These are phyloP conservation scores for Galeruca laticollis DNA, from an alignment of 2,888 invertebrate genomes.

Conservation along the genomic window DNA sequence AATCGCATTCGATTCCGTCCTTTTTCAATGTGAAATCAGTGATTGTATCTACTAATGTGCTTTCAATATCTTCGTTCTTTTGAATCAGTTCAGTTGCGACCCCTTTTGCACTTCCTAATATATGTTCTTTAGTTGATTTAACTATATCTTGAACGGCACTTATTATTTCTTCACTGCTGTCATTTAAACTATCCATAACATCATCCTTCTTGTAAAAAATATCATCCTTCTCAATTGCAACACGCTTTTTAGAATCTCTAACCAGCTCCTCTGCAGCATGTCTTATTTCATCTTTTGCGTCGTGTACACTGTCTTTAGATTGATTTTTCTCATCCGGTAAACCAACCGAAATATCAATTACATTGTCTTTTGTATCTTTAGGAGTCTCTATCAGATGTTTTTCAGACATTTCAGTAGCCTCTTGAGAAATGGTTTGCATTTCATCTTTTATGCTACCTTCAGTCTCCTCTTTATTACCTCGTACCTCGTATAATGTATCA, in stretches of 20 bases:
- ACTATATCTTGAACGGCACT: conserved; percentile 16
- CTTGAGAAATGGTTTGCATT: background rate
- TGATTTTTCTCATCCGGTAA: no score
- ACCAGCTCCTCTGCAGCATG: no score
- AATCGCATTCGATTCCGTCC: background rate
- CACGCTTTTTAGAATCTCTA: no score
- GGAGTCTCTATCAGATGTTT: background rate
- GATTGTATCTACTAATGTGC: background rate
- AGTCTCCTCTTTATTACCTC: background rate
- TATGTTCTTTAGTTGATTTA: conserved; percentile 13
- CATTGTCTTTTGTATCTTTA: background rate
- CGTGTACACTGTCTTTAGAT: no score
- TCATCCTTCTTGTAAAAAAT: background rate
- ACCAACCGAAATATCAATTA: no score
- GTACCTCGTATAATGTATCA: background rate
- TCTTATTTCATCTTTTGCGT: no score
- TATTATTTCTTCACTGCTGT: conserved; percentile 12
- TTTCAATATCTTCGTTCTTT: conserved; percentile 4
- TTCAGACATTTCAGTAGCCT: background rate
- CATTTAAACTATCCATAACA: background rate
- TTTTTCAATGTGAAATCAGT: background rate
- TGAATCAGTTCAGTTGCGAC: background rate
- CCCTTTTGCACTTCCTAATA: conserved; percentile 7
- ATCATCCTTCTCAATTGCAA: no score
- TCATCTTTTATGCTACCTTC: background rate